Base-by-base conservation (phyloP, 2,797 vertebrate genomes). In the Schizothorax lantsangensis region DNA sequence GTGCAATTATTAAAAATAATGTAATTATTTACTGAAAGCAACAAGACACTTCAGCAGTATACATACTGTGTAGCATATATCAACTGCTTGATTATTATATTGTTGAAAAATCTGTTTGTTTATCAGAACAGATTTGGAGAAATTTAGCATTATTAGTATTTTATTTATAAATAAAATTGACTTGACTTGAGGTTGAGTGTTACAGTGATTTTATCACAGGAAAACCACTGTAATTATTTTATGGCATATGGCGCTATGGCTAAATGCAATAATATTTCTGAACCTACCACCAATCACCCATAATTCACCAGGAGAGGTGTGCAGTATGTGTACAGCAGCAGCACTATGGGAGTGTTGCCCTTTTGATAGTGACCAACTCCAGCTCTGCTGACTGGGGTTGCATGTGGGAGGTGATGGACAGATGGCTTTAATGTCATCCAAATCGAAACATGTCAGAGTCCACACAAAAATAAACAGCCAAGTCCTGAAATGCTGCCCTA, bases 341-440 rank as follows among this genome's bases (percentile, higher is more conserved):
- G 23, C 7, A 36, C 59, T 75, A 19, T 30, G 15, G 26, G 12
- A 30, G 33, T n/a, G 3, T 19, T 71, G 38, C 30, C 68, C 43
- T 66, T 59, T 80, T 66, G 57, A 80, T 33, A 47, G 59, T 68
- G 52, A 59, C 21, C 8, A 4, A 8, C 75, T 79, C 52, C 17
- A 59, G 71, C 57, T 62, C 79, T 40, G 43, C 49, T 83, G 38
- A 78, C 19, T 69, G 23, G 30, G 40, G 80, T 40, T 78, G 11
- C 75, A 30, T 40, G 59, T 14, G 23, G 2, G 45, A 80, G 84
- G 84, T 88, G 26, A 14, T 72, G 81, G 52, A 78, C 94, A 94
- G 92, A 93, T 92, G 92, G 91, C 91, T 94, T 92, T 92, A 94
- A 95, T 95, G 94, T 91, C 92, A 91, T 72, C 71, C 30, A 91